Evolutionary conservation across 92 coral and sea anemone species (phyloP), one percentile per base, ranked within the genome.

Genomic region (Heteractis magnifica): DNA sequence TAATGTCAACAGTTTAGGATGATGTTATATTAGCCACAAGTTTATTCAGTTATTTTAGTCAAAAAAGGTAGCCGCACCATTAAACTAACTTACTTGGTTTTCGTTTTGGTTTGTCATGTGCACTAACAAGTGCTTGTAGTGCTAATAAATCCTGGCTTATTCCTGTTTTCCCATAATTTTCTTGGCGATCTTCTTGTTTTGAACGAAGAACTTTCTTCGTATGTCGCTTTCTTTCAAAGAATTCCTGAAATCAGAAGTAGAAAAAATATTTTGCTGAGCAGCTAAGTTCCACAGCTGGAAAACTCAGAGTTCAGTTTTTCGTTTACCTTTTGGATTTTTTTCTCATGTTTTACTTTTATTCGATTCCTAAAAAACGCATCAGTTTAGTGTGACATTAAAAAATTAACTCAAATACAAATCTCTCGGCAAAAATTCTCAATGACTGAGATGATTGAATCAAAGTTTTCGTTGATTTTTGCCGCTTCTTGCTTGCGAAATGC

Each of bases 191-290:
- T 64, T 62, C 56, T 5, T 60, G 26, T 51, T 64, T 58, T 12
- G 49, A 15, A 13, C 87, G 87, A 56, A 77, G 23, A 9, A 78
- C 87, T 70, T 77, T 84, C 56, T 77, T 84, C 18, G 76, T 68
- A 49, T 84, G 87, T 58, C 87, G 82, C 65, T 84, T 84, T 52
- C 83, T 79, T 75, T 84, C 87, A 77, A 84, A 84, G 34, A 83
- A 83, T 64, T 83, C 86, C 86, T 83, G 51, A 23, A 52, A 65
- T 23, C n/a, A 64, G 19, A 60, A 18, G n/a, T 58, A 18, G 10
- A n/a, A 5, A 34, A 21, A 59, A 52, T 10, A 78, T 8, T 16
- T 53, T 41, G 49, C 18, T 77, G 13, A 49, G 10, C 62, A 55
- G 6, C 8, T 8, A 55, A 77, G 8, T 77, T 20, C 23, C 21